Conservation (phyloP, 2,113 vertebrate species). For the Xenus cinereus region DNA sequence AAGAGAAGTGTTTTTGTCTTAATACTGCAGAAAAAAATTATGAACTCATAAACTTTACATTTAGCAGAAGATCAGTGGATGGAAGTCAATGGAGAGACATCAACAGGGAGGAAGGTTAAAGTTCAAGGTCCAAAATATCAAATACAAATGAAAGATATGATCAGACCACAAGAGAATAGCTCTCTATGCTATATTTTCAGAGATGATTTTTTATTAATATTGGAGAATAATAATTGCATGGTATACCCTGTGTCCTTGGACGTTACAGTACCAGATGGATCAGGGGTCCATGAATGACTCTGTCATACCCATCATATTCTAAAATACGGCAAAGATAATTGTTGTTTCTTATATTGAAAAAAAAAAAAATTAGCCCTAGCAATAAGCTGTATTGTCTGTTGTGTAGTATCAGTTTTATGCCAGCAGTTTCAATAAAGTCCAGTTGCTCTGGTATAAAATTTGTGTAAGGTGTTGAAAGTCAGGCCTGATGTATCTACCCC, state of each 20-base stretch:
- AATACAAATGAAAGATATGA: neutral
- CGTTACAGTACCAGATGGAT: neutral
- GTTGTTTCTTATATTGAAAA: neutral
- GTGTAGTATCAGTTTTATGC: neutral
- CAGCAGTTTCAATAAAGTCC: neutral
- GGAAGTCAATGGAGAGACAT: neutral
- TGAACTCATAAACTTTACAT: neutral
- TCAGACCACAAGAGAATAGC: neutral
- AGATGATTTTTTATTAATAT: neutral
- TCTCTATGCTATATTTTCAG: neutral
- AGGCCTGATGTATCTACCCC: neutral
- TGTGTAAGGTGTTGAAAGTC: slow-evolving; percentile 6
- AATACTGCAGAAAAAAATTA: neutral
- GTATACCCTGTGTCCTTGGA: neutral
- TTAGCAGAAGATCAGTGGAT: neutral
- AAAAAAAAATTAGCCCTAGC: neutral
- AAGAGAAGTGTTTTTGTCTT: fast-evolving
- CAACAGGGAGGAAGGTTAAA: neutral
- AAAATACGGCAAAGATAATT: fast-evolving
- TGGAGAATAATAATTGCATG: neutral
- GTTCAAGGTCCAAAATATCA: neutral
- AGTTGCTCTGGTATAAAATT: neutral
- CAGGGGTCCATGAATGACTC: neutral
- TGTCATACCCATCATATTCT: neutral
- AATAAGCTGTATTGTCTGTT: neutral